Evolutionary conservation across 2,113 vertebrate genomes (phyloP).

Genomic region (Pseudopodoces humilis): DNA sequence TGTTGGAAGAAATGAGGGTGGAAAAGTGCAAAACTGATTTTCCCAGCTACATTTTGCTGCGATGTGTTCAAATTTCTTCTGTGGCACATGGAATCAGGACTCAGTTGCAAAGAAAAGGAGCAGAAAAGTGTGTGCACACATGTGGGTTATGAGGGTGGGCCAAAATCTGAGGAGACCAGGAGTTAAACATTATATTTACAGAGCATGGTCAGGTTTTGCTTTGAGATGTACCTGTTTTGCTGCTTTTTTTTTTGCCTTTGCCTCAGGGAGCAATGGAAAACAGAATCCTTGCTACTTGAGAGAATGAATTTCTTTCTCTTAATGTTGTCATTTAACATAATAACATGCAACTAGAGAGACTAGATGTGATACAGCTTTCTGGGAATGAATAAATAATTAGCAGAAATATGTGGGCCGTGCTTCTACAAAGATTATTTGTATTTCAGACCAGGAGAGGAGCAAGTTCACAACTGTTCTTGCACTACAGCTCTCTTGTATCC

Average conservation of each 20-base stretch:
- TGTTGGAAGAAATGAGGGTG: not conserved
- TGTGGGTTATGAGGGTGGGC: not conserved
- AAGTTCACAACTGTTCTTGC: not conserved
- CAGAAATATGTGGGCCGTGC: not conserved
- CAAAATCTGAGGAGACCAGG: not conserved
- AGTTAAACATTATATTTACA: not conserved
- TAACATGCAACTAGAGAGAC: not conserved
- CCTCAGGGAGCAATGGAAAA: not conserved
- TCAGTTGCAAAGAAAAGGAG: not conserved
- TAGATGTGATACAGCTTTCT: not conserved
- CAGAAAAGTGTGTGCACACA: fast-evolving
- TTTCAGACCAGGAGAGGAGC: not conserved
- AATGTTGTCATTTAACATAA: not conserved
- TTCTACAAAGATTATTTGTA: not conserved
- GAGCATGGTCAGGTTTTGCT: not conserved
- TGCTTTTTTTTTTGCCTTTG: not conserved
- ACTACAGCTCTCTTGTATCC: not conserved
- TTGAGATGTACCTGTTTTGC: not conserved
- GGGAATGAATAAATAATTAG: not conserved
- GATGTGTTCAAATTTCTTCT: not conserved
- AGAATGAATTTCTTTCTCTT: not conserved
- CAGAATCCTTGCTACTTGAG: not conserved
- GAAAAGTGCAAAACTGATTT: not conserved
- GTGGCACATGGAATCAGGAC: not conserved
- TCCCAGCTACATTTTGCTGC: not conserved